Evolutionary conservation across 2,797 vertebrate genomes (phyloP).

Genomic region (Gymnoscopelus braueri): DNA sequence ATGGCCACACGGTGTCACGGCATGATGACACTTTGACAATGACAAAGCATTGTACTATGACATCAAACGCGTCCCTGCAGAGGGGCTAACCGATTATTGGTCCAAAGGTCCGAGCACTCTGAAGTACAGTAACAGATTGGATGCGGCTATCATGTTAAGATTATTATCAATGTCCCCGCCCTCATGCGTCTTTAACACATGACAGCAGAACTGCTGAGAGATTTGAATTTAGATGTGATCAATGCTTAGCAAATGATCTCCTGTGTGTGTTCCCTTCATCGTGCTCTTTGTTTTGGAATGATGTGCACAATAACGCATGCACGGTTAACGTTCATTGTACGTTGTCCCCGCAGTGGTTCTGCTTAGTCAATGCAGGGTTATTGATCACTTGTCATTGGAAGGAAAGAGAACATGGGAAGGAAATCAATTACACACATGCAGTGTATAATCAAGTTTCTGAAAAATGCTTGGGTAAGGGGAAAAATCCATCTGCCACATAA

Average conservation of each 20-base stretch:
- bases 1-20: background rate
- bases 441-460: conserved; percentile 71
- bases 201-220: conserved; percentile 32
- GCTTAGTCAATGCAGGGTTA: conserved; percentile 67
- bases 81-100: no score
- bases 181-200: conserved; percentile 30
- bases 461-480: conserved; percentile 67
- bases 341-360: conserved; percentile 29
- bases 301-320: conserved; percentile 7
- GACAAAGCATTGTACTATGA: background rate
- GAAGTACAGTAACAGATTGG: background rate
- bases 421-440: conserved; percentile 78
- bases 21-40: background rate
- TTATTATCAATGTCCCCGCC: conserved; percentile 6
- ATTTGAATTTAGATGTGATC: conserved; percentile 4
- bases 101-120: no score
- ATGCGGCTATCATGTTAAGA: background rate
- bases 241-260: background rate
- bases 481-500: conserved; percentile 54
- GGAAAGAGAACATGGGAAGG: conserved; percentile 71
- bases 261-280: background rate
- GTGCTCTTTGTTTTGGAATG: background rate
- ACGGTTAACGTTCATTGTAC: conserved; percentile 41
- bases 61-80: no score
- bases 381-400: conserved; percentile 75